These are phyloP conservation scores for Lacanobia wlatinum DNA, from an alignment of 2,888 invertebrate genomes.

Conservation along the genomic window DNA sequence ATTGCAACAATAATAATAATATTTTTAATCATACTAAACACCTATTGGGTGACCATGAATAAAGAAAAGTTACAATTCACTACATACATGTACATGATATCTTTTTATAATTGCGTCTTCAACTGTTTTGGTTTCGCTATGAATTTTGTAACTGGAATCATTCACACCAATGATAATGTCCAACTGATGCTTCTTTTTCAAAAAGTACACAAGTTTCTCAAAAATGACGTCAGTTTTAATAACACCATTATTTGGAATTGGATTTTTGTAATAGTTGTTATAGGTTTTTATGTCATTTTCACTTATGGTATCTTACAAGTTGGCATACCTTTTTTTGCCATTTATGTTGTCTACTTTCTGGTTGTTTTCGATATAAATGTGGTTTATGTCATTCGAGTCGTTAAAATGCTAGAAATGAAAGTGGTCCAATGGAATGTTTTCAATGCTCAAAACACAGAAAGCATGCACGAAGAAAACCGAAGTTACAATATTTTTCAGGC, in stretches of 20 bases:
- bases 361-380: constrained; percentile 14
- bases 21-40: background rate
- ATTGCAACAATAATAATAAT: background rate
- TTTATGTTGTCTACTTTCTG: background rate
- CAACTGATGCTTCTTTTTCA: constrained; percentile 1
- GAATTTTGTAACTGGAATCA: background rate
- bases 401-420: constrained; percentile 4
- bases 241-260: constrained; percentile 5
- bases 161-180: background rate
- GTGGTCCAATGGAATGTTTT: background rate
- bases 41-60: background rate
- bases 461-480: background rate
- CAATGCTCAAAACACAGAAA: background rate
- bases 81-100: no score
- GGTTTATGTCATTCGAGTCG: background rate
- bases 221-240: background rate
- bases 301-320: background rate
- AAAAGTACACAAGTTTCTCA: constrained; percentile 17
- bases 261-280: background rate
- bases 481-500: background rate
- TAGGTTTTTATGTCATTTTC: background rate
- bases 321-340: background rate
- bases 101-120: background rate
- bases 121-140: constrained; percentile 3
- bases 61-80: no score